Evolutionary conservation across 2,797 vertebrate species (phyloP), one percentile per base, ranked within the genome.

Genomic region (Balearica regulorum): DNA sequence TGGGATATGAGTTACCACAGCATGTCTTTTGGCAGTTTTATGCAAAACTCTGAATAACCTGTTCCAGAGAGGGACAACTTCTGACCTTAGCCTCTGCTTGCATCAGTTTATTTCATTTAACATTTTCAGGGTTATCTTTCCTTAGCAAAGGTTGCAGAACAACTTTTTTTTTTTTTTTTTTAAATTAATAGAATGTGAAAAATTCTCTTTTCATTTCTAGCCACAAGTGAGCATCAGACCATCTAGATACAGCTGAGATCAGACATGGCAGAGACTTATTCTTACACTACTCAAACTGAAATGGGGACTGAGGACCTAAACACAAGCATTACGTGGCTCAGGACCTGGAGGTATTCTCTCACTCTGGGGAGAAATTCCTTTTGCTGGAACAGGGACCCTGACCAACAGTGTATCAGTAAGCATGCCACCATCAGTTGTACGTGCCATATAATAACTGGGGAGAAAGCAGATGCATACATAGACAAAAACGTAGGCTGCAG

Each of bases 121-220:
- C 61, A 61, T 95, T 96, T 94, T 84, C 86, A 87, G 80, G 64
- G 86, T 92, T 90, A 55, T 16, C 44, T 84, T 78, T 83, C 51
- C 51, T 71, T 78, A 73, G 53, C 33, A 95, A 92, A 95, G 60
- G 51, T 90, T 94, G 43, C 26, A 73, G 48, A 68, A 11, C 16
- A 57, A 41, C 16, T 57, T 64, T 46, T 28, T 35, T 44, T 22
- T 57, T 64, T 46, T 28, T 35, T 44, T 22, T 10, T 8, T 77
- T 61, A 10, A 44, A 86, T 51, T 11, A 87, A 35, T 8, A 84
- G 26, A 22, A 89, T 31, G 16, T 49, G 35, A 87, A 90, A 92
- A 87, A 65, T 11, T 81, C 11, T 16, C 46, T 62, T 68, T 82
- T 51, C 7, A 28, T 83, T 92, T 80, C 57, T 61, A 89, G 71